phyloP scores from a whole-genome alignment of 30 jellyfish, hydroid and myxozoan genomes.

The Nemopilema nomurai region DNA sequence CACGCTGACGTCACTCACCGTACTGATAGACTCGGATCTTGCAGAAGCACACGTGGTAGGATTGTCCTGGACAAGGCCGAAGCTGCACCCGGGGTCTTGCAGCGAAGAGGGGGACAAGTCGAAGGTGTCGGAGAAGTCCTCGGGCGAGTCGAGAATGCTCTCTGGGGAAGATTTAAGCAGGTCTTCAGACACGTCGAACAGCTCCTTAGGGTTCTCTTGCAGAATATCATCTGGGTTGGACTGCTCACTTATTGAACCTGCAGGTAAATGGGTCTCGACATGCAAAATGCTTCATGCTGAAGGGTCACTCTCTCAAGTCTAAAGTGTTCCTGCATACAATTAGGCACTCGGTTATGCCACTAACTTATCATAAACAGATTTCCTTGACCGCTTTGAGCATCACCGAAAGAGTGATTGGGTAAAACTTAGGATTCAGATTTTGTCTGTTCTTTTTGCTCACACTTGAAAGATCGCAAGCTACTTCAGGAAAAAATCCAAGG shows the following conservation, averaged over 20 bases:
- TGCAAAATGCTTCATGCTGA: not conserved
- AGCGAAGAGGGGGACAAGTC: slow-evolving; percentile 51
- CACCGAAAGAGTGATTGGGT: no score
- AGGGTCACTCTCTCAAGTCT: no score
- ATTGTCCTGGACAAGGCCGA: slow-evolving; percentile 31
- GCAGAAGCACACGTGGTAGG: slow-evolving; percentile 89
- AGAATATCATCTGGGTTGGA: slow-evolving; percentile 55
- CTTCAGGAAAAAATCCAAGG: no score
- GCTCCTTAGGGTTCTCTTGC: slow-evolving; percentile 63
- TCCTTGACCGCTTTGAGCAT: no score
- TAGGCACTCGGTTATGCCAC: no score
- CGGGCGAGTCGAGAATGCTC: slow-evolving; percentile 73
- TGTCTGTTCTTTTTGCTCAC: no score
- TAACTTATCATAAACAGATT: no score
- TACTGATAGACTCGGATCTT: slow-evolving; percentile 73
- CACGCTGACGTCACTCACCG: slow-evolving; percentile 72
- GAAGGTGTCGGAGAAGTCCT: slow-evolving; percentile 59
- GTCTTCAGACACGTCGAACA: slow-evolving; percentile 72
- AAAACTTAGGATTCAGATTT: no score
- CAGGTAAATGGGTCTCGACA: not conserved
- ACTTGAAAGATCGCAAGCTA: no score
- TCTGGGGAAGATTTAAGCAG: slow-evolving; percentile 76
- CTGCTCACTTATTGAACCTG: slow-evolving; percentile 38
- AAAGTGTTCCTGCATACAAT: no score
- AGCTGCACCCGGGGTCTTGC: slow-evolving; percentile 41